These are phyloP conservation scores for Procambarus virginalis DNA, from an alignment of 1,140 invertebrate species.

Conservation along the genomic window DNA sequence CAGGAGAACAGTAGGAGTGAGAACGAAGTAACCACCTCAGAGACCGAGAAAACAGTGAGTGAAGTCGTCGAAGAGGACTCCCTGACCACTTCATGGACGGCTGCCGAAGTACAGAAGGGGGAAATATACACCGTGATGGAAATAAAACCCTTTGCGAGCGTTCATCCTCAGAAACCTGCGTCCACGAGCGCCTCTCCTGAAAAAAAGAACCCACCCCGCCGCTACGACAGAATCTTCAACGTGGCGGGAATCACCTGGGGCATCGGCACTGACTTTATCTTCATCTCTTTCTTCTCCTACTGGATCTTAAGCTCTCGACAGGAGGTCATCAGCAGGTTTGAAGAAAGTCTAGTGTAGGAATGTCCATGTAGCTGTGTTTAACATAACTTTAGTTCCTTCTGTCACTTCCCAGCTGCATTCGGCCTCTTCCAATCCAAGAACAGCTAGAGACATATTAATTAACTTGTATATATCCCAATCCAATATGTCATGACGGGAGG, in stretches of 20 bases:
- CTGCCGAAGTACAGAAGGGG: background rate
- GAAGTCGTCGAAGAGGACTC: background rate
- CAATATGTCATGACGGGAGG: no score
- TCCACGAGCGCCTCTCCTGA: background rate
- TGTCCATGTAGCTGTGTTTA: no score
- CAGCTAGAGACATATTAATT: no score
- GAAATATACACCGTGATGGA: background rate
- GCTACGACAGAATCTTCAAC: background rate
- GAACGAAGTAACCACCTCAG: background rate
- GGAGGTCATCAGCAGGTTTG: background rate
- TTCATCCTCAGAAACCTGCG: background rate
- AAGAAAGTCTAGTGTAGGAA: background rate
- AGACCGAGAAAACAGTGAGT: background rate
- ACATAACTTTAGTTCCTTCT: no score
- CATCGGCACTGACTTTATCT: background rate
- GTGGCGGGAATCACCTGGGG: background rate
- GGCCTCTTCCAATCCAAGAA: no score
- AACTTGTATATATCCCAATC: no score
- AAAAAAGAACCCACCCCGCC: background rate
- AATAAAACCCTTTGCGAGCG: background rate
- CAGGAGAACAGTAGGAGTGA: background rate
- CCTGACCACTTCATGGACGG: background rate
- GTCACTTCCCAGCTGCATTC: no score
- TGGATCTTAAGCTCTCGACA: conserved; percentile 11
- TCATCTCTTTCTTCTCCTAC: background rate